Base-by-base conservation (phyloP, 2,797 vertebrate species). In the Varecia variegata region DNA sequence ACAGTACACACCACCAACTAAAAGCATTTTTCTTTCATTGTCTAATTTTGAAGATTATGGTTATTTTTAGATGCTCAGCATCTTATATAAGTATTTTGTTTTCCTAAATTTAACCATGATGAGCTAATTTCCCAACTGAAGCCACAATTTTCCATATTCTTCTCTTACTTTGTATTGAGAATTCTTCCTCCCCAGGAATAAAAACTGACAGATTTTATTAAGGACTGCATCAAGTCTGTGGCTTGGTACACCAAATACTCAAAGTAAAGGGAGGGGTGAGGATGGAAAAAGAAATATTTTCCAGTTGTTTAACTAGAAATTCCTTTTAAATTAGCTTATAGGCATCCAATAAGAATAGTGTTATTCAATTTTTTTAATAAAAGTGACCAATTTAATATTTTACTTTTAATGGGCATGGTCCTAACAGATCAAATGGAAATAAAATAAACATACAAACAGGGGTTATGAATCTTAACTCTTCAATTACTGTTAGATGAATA, bases 11-110 rank as follows among this genome's bases (percentile, higher is more conserved):
- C 70, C 40, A 93, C 92, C 23, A 92, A 85, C 27, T 58, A 79
- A 96, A 74, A 81, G n/a, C 70, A 62, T 94, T 94, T 94, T 93
- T 80, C 74, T 87, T 94, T 95, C 68, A 85, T 71, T 92, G 52
- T 76, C 88, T 93, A 71, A 95, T 93, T 87, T 58, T 90, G 84
- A 88, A 94, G 80, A 82, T 9, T 80, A 38, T 80, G 60, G 77
- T 87, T 90, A 84, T 90, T 96, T 98, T 97, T 90, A 95, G 91
- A 54, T 11, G 82, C 12, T 93, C 56, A 11, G 32, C 32, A 91
- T 95, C 73, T 88, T 84, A 70, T 38, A 3, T 14, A 93, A 94
- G 62, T 54, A 73, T 38, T 73, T 81, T 83, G 47, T 40, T 94
- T 83, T 76, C 54, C 27, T 58, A 70, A 94, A 86, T 71, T 88